Base-by-base conservation (phyloP, 2,797 vertebrate genomes). In the Phaenicophaeus curvirostris region DNA sequence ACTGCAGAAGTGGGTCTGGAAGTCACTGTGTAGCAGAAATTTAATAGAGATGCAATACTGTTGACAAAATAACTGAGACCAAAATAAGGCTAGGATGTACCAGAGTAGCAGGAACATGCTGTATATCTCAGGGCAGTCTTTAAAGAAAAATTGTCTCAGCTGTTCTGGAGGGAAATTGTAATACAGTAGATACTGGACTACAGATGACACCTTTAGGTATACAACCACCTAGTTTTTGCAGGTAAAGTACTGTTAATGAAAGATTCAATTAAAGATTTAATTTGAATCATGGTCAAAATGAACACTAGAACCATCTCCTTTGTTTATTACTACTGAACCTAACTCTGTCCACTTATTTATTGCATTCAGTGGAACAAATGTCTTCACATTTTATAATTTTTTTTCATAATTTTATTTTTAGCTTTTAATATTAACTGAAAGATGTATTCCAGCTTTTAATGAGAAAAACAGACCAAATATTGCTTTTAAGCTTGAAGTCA, bases 71-170 rank as follows among this genome's bases (percentile, higher is more conserved):
- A 83, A 3, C 5, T 72, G 33, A 12, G 82, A 7, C 1, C 1
- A 2, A n/a, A 13, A 19, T 5, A 31, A 63, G 24, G 5, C 4
- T 46, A 79, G 31, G 2, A 6, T 8, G 0, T 13, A 16, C 1
- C 18, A 61, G 33, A 37, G 13, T 17, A 77, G 11, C 4, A 44
- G 9, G 3, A 54, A 3, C 20, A 6, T 46, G 3, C 0, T 66
- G 18, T 13, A 51, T 1, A 5, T 30, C 5, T 62, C 18, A 79
- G 21, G 3, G 5, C 3, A 53, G 8, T n/a, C 13, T 76, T 77
- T 39, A 46, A 66, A 55, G 13, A 46, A 20, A 58, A 41, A 19
- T 9, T 59, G 5, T 33, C 10, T 77, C 33, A 63, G 10, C 7
- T 77, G 2, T 33, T 84, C 23, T 72, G 50, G 66, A 72, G 3